A percentile compares a stretch with the other conserved stretches of the same genome.
These are phyloP conservation scores for Exocentrus adspersus DNA, from an alignment of 2,888 invertebrate species.

Conservation along the genomic window DNA sequence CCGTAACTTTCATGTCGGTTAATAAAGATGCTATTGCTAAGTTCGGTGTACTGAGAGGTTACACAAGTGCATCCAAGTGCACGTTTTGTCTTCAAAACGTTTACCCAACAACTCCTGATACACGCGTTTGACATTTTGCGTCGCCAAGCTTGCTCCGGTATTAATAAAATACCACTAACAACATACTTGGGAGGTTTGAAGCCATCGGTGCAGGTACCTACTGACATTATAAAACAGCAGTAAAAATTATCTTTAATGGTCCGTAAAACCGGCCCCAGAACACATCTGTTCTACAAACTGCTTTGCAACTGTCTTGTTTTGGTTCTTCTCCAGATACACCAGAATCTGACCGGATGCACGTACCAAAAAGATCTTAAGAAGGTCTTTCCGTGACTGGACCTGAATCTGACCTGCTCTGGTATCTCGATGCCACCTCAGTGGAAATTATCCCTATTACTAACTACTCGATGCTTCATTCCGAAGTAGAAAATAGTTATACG, in stretches of 20 bases:
- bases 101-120: too few species aligned
- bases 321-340: too few species aligned
- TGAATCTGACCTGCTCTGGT: too few species aligned
- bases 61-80: too few species aligned
- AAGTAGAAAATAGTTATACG: slow-evolving; percentile 24
- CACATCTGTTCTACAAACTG: neutral
- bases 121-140: neutral
- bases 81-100: too few species aligned
- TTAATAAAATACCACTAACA: neutral
- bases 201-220: neutral
- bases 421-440: neutral
- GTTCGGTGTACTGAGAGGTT: too few species aligned
- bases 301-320: too few species aligned
- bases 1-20: too few species aligned
- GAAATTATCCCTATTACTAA: neutral
- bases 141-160: neutral
- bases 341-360: too few species aligned
- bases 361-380: too few species aligned
- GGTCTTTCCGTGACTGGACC: too few species aligned
- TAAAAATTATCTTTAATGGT: neutral
- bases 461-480: slow-evolving; percentile 11
- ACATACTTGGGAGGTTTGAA: neutral
- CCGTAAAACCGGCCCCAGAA: neutral
- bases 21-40: too few species aligned
- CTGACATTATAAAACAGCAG: neutral